Percentiles rank a stretch among this genome's conserved stretches.
Conservation (phyloP, 2,113 vertebrate species). For the rabbit (Oryctolagus cuniculus) region DNA sequence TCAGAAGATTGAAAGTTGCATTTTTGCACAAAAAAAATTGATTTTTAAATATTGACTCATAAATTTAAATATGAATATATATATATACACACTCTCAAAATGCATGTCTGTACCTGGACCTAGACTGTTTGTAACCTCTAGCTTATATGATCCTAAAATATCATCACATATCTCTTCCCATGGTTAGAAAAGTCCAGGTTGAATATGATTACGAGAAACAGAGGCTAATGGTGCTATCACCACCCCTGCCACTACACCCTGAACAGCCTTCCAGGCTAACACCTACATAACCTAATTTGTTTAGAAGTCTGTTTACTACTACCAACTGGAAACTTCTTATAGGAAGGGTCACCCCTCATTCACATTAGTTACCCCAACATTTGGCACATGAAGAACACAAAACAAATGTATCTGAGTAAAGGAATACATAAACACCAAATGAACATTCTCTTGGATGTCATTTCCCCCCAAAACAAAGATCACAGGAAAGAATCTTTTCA, state of each 20-base stretch:
- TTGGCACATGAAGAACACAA: conserved; percentile 50
- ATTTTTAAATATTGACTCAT: background rate
- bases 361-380: conserved; percentile 30
- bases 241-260: background rate
- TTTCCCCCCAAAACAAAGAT: background rate
- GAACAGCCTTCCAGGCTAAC: background rate
- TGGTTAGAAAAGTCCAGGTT: background rate
- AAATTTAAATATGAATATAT: too few relatives aligned
- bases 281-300: conserved; percentile 1
- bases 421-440: conserved; percentile 46
- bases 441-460: conserved; percentile 36
- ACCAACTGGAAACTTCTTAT: conserved; percentile 43
- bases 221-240: background rate
- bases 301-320: conserved; percentile 43
- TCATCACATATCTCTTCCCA: background rate
- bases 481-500: background rate
- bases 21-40: conserved; percentile 24
- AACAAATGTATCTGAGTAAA: conserved; percentile 54
- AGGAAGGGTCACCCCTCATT: conserved; percentile 23
- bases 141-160: background rate
- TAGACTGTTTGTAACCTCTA: background rate
- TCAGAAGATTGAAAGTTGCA: conserved; percentile 17
- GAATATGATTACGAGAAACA: background rate
- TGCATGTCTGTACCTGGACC: background rate
- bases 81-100: background rate